Evolutionary conservation across 2,113 vertebrate genomes (phyloP), one percentile per base, ranked within the genome.

Genomic region (Trematocara nigrifrons): DNA sequence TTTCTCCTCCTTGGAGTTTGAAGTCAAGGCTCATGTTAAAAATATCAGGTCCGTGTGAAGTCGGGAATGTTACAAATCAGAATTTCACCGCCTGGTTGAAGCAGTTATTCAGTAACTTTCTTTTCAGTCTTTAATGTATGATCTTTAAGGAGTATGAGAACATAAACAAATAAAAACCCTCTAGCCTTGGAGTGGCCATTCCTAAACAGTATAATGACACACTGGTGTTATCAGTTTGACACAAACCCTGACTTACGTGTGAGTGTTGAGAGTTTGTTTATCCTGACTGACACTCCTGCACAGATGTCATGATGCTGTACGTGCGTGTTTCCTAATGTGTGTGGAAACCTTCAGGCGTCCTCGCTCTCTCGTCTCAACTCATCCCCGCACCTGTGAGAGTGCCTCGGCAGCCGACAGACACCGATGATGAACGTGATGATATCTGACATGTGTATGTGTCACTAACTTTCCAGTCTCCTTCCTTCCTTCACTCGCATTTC

Each of bases 381-480:
- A 4, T 59, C 77, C 29, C 49, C 26, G 56, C 77, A 88, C 84
- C 89, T 86, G 85, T n/a, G 69, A 35, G 42, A 77, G 57, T 5
- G 26, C 7, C 4, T 33, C 40, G 4, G 52, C 77, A n/a, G 66
- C 10, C 2, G 33, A 45, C 35, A 35, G 66, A 54, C 89, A 80
- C 11, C 20, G 87, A 91, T 83, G 87, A 69, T 77, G 53, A 80
- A 15, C 80, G 80, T 85, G 82, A 92, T 83, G n/a, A 6, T 64
- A 13, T 87, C 2, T 79, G 84, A 85, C 71, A 54, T 20, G 49
- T 78, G 22, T 45, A 47, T 42, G 80, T 35, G 71, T 54, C 26
- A 10, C 69, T 40, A 93, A 92, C 82, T 91, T 90, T 87, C 81
- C 40, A 49, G 2, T 83, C 47, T 40, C 18, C 4, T 29, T 20